Evolutionary conservation across 2,113 vertebrate genomes (phyloP), one percentile per base, ranked within the genome.

Genomic region (Bolborhynchus lineola): DNA sequence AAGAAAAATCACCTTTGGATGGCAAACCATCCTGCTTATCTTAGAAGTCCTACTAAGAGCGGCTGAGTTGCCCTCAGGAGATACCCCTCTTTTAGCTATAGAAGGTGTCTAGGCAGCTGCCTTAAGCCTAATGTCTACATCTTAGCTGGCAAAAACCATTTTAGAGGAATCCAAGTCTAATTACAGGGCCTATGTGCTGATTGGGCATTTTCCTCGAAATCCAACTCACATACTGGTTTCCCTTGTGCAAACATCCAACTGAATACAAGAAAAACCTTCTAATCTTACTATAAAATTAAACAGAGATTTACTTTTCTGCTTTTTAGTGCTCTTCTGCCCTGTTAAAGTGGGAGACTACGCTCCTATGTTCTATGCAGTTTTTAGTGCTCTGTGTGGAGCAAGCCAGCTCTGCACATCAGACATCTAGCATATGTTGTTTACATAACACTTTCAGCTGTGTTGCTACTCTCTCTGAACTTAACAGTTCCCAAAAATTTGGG

Each of bases 381-480:
- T 87, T 65, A 79, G 60, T 57, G 70, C 72, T 93, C 75, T 57
- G 25, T 33, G 52, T 53, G 57, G 64, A 93, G 42, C 77, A 92
- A 96, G 81, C 47, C 60, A 90, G 21, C 47, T 91, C 88, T 5
- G 6, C 65, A 79, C 49, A 86, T 91, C 85, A 96, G 95, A 94
- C 83, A 69, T 39, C 74, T 80, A 92, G 65, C 95, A 95, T 95
- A 96, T 79, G 88, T 87, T 96, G 95, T 91, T 89, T 97, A 82
- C 52, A 47, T 91, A 94, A 89, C 95, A 91, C 88, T 76, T 93
- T 96, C 91, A 94, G 81, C 88, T 92, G 86, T 93, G 81, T 89
- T 96, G 95, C 71, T 92, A 86, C 94, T 95, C 75, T 63, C 75
- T 91, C 78, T 90, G 94, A 95, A 95, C 94, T 95, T 91, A 86